phyloP scores from a whole-genome alignment of 2,888 invertebrate species.

The Pristionchus mayeri region DNA sequence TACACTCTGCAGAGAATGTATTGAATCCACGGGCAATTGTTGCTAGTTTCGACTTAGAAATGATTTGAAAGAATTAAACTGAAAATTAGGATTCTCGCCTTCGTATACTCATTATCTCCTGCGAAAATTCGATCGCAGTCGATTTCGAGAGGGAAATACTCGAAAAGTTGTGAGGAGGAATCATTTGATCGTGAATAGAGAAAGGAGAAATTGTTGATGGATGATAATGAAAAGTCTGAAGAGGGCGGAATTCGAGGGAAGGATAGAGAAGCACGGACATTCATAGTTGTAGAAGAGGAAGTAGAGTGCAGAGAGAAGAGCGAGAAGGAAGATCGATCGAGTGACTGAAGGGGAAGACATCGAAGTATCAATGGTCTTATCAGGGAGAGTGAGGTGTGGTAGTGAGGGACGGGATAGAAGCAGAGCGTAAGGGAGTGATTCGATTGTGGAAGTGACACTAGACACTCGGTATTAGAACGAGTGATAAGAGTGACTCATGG shows the following conservation, averaged over 20 bases:
- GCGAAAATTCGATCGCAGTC: constrained; percentile 20
- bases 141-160: constrained; percentile 1
- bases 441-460: too few relatives aligned
- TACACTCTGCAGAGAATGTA: constrained; percentile 9
- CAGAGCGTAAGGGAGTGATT: background rate
- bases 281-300: constrained; percentile 1
- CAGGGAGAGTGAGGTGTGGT: background rate
- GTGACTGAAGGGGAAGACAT: background rate
- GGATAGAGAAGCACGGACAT: background rate
- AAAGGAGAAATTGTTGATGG: background rate
- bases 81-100: background rate
- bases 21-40: background rate
- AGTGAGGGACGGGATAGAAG: background rate
- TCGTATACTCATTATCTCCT: background rate
- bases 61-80: too few relatives aligned
- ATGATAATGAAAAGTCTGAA: background rate
- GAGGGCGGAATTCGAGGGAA: background rate
- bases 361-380: background rate
- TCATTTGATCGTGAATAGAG: background rate
- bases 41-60: too few relatives aligned
- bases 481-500: too few relatives aligned
- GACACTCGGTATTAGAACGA: too few relatives aligned
- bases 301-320: background rate
- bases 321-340: background rate
- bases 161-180: constrained; percentile 17